These are phyloP conservation scores for Escarpia spicata DNA, from an alignment of 2,888 invertebrate species.

Conservation along the genomic window DNA sequence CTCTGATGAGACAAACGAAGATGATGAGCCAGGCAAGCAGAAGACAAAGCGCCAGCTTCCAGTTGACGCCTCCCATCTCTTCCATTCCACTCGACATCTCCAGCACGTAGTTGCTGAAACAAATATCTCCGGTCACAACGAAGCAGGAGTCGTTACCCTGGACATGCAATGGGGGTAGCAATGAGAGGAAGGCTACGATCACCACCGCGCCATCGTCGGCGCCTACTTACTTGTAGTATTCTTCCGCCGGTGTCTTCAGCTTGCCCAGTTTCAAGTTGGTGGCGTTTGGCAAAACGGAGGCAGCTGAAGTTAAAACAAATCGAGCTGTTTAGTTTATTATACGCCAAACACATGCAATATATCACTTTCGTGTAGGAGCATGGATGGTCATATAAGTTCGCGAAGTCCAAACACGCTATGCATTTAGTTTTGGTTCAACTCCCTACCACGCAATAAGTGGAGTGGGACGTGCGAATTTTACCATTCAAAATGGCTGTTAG, in stretches of 20 bases:
- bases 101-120: slow-evolving; percentile 56
- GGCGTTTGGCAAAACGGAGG: not conserved
- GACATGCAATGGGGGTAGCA: not conserved
- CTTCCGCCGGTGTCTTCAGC: slow-evolving; percentile 85
- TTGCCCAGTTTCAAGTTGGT: not conserved
- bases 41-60: slow-evolving; percentile 58
- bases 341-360: not conserved
- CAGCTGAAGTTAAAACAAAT: slow-evolving; percentile 19
- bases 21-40: slow-evolving; percentile 62
- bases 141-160: slow-evolving; percentile 8
- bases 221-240: slow-evolving; percentile 86
- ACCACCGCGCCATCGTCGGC: not conserved
- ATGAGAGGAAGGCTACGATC: not conserved
- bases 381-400: too few species aligned
- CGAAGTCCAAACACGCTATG: too few species aligned
- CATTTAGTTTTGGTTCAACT: too few species aligned
- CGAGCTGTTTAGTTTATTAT: not conserved
- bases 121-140: not conserved
- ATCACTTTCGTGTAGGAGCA: too few species aligned
- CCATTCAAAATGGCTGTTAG: too few species aligned
- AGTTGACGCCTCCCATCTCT: slow-evolving; percentile 57
- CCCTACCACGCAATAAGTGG: too few species aligned
- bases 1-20: slow-evolving; percentile 58
- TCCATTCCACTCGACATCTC: slow-evolving; percentile 57
- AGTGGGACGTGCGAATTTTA: too few species aligned